Evolutionary conservation across 2,113 vertebrate species (phyloP).

Genomic region (Lepidothrix coronata): DNA sequence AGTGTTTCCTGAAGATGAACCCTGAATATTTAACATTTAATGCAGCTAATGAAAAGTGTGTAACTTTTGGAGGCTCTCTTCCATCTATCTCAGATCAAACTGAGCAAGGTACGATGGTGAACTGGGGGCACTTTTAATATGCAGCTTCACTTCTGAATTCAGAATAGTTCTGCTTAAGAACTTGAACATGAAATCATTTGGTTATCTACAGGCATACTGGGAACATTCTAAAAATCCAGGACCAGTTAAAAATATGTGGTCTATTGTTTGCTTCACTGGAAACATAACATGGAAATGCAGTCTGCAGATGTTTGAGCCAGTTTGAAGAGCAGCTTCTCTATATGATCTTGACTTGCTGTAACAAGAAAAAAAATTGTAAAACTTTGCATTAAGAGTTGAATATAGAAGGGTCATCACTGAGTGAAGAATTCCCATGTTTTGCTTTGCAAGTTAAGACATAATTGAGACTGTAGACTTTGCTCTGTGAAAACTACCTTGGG

Average conservation of each 20-base stretch:
- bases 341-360: neutral
- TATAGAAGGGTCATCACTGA: neutral
- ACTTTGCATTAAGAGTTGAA: neutral
- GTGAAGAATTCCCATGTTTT: neutral
- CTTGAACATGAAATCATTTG: neutral
- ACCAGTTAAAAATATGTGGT: neutral
- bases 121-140: neutral
- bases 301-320: neutral
- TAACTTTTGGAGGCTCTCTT: constrained; percentile 78
- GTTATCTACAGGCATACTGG: neutral
- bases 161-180: neutral
- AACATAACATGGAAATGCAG: neutral
- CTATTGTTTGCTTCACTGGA: neutral
- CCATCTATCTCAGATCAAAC: constrained; percentile 84
- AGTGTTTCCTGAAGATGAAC: constrained; percentile 85
- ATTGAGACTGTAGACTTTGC: neutral
- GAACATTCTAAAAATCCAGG: neutral
- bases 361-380: neutral
- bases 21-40: constrained; percentile 62
- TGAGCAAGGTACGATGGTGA: constrained; percentile 85
- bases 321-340: neutral
- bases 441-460: neutral
- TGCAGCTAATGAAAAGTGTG: constrained; percentile 78
- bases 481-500: neutral
- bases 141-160: neutral